phyloP scores from a whole-genome alignment of 2,797 vertebrate genomes.

The Danio jaintianensis region DNA sequence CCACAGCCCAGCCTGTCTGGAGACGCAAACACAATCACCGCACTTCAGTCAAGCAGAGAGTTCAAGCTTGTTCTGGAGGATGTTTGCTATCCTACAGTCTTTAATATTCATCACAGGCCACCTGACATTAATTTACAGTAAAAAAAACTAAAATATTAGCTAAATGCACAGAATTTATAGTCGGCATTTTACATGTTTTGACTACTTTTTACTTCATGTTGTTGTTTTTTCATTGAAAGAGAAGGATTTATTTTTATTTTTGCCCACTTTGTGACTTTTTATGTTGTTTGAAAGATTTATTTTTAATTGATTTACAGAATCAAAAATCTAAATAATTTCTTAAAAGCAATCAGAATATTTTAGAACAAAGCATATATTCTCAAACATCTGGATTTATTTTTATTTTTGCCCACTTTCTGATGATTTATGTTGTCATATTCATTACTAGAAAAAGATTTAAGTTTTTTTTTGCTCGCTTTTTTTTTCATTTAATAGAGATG shows the following conservation, averaged over 20 bases:
- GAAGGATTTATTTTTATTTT: background rate
- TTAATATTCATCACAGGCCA: background rate
- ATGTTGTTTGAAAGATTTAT: too few species aligned
- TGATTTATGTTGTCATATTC: too few species aligned
- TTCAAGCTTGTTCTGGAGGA: background rate
- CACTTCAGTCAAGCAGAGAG: background rate
- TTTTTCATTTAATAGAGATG: too few species aligned
- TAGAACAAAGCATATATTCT: background rate
- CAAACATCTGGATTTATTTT: too few species aligned
- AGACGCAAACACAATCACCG: conserved; percentile 21
- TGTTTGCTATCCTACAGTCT: background rate
- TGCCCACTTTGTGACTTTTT: too few species aligned
- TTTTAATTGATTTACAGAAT: background rate
- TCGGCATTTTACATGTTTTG: background rate
- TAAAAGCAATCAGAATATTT: background rate
- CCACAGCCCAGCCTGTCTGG: conserved; percentile 32
- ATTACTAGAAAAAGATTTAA: too few species aligned
- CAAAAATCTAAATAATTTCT: background rate
- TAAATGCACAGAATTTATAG: background rate
- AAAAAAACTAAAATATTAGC: background rate
- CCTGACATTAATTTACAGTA: background rate
- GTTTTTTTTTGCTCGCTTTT: too few species aligned
- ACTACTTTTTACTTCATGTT: background rate
- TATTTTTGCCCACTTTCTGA: too few species aligned
- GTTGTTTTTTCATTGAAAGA: background rate